Base-by-base conservation (phyloP, 2,797 vertebrate genomes). In the Gadopsis marmoratus region DNA sequence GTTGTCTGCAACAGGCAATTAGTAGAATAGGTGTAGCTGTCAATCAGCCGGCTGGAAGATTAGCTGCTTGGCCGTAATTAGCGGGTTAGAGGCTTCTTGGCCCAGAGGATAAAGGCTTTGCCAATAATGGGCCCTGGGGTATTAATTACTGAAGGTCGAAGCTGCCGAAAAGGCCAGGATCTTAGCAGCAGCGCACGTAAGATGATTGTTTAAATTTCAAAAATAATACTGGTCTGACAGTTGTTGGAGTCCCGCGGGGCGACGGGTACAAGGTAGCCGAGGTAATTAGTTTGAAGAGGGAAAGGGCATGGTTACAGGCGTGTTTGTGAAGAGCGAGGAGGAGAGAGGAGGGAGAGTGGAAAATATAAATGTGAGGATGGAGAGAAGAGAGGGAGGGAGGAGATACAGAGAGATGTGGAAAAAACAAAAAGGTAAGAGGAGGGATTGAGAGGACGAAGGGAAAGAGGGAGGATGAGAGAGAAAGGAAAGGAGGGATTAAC, bases 101-200 rank as follows among this genome's bases (percentile, higher is more conserved):
- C 94, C 95, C 95, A 93, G 89, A 95, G 95, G 95, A 95, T 95
- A 95, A 96, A 95, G 94, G 95, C 95, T 95, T 94, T 95, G 95
- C 95, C 95, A 96, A 96, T 96, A 95, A 95, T 94, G 95, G 94
- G 90, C 95, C 94, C 95, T 88, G 89, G 95, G 95, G 95, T 95
- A 95, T 96, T 96, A 96, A 96, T 96, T 96, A 96, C 95, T 95
- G 95, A 96, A 96, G 95, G 95, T 96, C 95, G 95, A 94, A 94
- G 92, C 95, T 87, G 93, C 93, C 84, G 95, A 95, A 95, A 95
- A 95, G 95, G 95, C 94, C 95, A 90, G 94, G 95, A 95, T 96
- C 95, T 96, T 95, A 96, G 95, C 95, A 90, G 95, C 93, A 80
- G 89, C 83, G 92, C 93, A 93, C 95, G 93, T 92, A 95, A 95